These are phyloP conservation scores for Megathymus violae DNA, from an alignment of 1,140 invertebrate genomes.

Conservation along the genomic window DNA sequence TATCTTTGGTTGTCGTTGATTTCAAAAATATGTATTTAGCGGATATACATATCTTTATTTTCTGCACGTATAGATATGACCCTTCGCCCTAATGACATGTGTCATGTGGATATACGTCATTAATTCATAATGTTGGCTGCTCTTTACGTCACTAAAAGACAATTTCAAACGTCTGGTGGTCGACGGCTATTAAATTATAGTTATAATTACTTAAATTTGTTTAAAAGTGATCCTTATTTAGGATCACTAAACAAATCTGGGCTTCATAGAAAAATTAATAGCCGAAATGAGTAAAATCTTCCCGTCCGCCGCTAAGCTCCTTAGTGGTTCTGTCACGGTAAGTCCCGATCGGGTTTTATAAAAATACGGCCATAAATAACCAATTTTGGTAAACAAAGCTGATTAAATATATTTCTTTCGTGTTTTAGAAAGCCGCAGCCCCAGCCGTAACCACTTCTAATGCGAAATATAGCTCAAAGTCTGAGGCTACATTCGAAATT, in stretches of 20 bases:
- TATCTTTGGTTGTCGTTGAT: too few relatives aligned
- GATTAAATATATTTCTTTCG: conserved; percentile 32
- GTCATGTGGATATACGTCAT: conserved; percentile 15
- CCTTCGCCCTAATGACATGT: conserved; percentile 43
- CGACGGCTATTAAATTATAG: conserved; percentile 32
- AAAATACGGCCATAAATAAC: conserved; percentile 13
- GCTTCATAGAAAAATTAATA: conserved; percentile 60
- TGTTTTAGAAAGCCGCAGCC: conserved; percentile 66
- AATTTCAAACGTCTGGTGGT: conserved; percentile 28
- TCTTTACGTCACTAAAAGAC: conserved; percentile 29
- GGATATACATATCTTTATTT: too few relatives aligned
- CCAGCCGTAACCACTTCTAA: conserved; percentile 69
- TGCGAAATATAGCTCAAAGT: conserved; percentile 86
- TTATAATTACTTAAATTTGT: conserved; percentile 28
- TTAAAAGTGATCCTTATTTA: conserved; percentile 47
- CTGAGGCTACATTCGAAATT: conserved; percentile 89
- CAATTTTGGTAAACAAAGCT: conserved; percentile 2
- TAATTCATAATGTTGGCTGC: conserved; percentile 15
- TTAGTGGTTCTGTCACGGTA: conserved; percentile 61
- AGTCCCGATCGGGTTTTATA: conserved; percentile 34
- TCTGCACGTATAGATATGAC: conserved; percentile 38
- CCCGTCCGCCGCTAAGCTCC: conserved; percentile 63
- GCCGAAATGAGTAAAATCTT: conserved; percentile 74
- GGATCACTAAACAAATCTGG: conserved; percentile 68
- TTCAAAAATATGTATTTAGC: too few relatives aligned